phyloP scores from a whole-genome alignment of 2,888 invertebrate species.

The Encarsia formosa region DNA sequence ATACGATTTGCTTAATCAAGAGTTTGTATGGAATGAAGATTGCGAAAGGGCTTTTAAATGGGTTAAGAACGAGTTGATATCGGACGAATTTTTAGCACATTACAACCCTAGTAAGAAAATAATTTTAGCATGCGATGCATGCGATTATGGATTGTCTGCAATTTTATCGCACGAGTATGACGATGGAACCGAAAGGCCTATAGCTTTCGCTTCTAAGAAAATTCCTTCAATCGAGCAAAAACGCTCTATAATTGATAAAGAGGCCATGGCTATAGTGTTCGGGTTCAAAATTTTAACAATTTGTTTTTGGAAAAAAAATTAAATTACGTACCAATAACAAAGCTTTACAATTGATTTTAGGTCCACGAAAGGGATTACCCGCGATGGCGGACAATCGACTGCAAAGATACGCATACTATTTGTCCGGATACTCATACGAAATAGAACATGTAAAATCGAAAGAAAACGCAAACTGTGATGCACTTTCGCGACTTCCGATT shows the following conservation, averaged over 20 bases:
- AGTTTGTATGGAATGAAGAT: constrained; percentile 19
- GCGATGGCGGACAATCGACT: constrained; percentile 32
- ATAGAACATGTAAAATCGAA: constrained; percentile 14
- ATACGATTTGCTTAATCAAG: constrained; percentile 14
- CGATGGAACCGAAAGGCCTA: constrained; percentile 22
- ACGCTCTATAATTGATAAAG: constrained; percentile 27
- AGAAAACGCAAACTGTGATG: constrained; percentile 15
- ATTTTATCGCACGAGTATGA: constrained; percentile 23
- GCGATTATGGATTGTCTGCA: constrained; percentile 19
- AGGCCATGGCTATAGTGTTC: constrained; percentile 17
- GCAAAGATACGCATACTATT: constrained; percentile 33
- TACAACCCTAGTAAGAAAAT: constrained; percentile 23
- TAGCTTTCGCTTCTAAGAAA: constrained; percentile 23
- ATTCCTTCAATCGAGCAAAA: constrained; percentile 17
- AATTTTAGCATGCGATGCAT: constrained; percentile 25
- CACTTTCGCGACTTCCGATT: constrained; percentile 15
- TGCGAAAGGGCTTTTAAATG: constrained; percentile 24
- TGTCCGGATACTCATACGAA: constrained; percentile 13
- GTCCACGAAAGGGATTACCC: constrained; percentile 26
- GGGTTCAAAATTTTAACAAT: constrained; percentile 13
- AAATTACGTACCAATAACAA: constrained; percentile 41
- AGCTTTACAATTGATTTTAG: constrained; percentile 39
- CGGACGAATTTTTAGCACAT: constrained; percentile 17
- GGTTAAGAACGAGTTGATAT: constrained; percentile 26
- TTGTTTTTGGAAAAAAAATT: constrained; percentile 26